These are phyloP conservation scores for Acanthopagrus latus DNA, from an alignment of 2,797 vertebrate genomes.

Conservation along the genomic window DNA sequence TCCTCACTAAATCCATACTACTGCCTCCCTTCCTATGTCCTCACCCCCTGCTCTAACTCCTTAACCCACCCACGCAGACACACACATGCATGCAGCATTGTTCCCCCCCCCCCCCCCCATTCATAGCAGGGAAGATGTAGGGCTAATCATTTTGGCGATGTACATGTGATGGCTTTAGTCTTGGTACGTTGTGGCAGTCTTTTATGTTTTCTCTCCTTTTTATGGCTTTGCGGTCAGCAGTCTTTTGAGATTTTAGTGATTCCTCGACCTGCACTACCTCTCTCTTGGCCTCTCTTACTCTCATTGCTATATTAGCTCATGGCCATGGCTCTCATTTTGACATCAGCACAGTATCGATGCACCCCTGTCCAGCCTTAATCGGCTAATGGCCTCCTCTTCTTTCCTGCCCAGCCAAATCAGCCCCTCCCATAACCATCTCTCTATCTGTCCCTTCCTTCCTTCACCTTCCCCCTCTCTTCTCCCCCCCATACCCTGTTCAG, in stretches of 20 bases:
- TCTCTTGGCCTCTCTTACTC: constrained; percentile 53
- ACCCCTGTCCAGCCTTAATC: constrained; percentile 84
- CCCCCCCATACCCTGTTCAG: constrained; percentile 59
- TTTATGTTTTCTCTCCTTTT: constrained; percentile 69
- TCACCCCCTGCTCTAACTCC: constrained; percentile 67
- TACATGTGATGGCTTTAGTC: constrained; percentile 58
- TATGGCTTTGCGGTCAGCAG: constrained; percentile 67
- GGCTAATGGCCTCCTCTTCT: constrained; percentile 87
- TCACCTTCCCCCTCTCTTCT: constrained; percentile 65
- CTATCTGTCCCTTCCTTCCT: constrained; percentile 72
- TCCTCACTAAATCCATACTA: constrained; percentile 68
- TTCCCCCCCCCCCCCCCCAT: constrained; percentile 6
- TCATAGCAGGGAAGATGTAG: constrained; percentile 36
- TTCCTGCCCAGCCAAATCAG: constrained; percentile 79
- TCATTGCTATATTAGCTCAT: constrained; percentile 80
- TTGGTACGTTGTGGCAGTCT: constrained; percentile 56
- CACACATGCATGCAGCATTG: constrained; percentile 9
- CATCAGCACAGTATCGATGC: constrained; percentile 85
- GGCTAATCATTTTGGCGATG: constrained; percentile 67
- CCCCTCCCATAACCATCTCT: constrained; percentile 74
- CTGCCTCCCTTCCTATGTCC: constrained; percentile 67
- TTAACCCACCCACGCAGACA: constrained; percentile 59
- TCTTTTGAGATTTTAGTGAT: constrained; percentile 68
- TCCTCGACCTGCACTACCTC: constrained; percentile 67
- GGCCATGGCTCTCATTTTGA: constrained; percentile 82